phyloP scores from a whole-genome alignment of 2,888 invertebrate genomes.

The Pseudoips prasinana region DNA sequence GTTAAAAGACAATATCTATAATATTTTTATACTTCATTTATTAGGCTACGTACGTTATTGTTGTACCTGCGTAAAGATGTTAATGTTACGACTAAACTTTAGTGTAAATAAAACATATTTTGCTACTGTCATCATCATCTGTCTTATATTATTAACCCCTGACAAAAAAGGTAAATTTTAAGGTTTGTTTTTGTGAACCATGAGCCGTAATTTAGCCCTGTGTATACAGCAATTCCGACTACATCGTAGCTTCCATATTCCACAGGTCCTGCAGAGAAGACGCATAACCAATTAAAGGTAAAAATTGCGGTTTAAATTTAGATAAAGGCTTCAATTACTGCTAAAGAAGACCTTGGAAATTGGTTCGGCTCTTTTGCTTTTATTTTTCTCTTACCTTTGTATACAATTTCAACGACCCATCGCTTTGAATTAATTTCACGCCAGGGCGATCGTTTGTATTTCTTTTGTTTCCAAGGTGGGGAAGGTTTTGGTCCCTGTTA shows the following conservation, averaged over 20 bases:
- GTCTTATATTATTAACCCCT: too few relatives aligned
- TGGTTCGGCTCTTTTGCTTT: slow-evolving; percentile 62
- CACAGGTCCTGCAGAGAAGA: too few relatives aligned
- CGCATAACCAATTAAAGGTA: too few relatives aligned
- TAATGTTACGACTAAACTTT: slow-evolving; percentile 2
- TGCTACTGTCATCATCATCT: too few relatives aligned
- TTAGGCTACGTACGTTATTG: slow-evolving; percentile 37
- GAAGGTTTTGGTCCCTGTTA: slow-evolving; percentile 57
- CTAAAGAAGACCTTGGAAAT: slow-evolving; percentile 62
- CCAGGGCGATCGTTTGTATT: slow-evolving; percentile 67
- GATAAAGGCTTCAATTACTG: slow-evolving; percentile 44
- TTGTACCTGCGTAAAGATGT: slow-evolving; percentile 17
- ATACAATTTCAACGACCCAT: slow-evolving; percentile 67
- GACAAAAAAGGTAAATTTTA: too few relatives aligned
- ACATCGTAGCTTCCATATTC: too few relatives aligned
- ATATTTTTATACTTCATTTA: slow-evolving; percentile 44
- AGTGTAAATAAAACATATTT: background rate
- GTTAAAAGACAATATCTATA: slow-evolving; percentile 51
- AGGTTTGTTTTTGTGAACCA: too few relatives aligned
- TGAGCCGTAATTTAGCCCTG: too few relatives aligned
- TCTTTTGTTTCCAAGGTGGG: slow-evolving; percentile 69
- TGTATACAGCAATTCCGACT: too few relatives aligned
- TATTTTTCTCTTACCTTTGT: slow-evolving; percentile 72
- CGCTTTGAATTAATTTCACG: slow-evolving; percentile 74
- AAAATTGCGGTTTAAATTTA: slow-evolving; percentile 48